Conservation (phyloP, 2,888 invertebrate species). For the Petrolisthes manimaculis region DNA sequence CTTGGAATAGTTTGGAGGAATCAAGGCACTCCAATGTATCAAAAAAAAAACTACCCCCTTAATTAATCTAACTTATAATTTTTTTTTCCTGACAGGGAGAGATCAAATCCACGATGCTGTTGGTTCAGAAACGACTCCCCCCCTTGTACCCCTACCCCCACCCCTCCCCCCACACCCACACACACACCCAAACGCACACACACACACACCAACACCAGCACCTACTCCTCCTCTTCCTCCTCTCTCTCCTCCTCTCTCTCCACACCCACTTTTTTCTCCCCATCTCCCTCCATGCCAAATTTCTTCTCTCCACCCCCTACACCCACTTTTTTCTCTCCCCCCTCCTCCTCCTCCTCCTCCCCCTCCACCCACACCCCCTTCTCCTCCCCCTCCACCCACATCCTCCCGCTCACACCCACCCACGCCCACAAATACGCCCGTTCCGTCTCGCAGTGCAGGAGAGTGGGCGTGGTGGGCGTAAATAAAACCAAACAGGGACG, state of each 20-base stretch:
- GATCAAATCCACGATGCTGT: constrained; percentile 28
- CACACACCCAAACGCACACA: constrained; percentile 13
- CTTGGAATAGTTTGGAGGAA: too few relatives aligned
- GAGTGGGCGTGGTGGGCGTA: neutral
- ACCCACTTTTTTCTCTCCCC: constrained; percentile 22
- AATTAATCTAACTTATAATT: neutral
- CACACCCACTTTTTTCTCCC: neutral
- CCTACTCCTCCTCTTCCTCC: constrained; percentile 26
- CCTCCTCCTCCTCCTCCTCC: constrained; percentile 18
- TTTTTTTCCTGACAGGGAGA: constrained; percentile 22
- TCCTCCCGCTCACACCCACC: constrained; percentile 26
- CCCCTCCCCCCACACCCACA: constrained; percentile 41
- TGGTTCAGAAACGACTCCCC: constrained; percentile 10
- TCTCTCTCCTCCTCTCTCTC: constrained; percentile 20
- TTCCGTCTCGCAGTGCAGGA: constrained; percentile 26
- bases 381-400: constrained; percentile 11
- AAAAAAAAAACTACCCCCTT: neutral
- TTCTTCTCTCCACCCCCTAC: neutral
- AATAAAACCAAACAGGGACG: too few relatives aligned
- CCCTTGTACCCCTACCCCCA: constrained; percentile 27
- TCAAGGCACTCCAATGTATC: neutral
- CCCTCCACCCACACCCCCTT: constrained; percentile 10
- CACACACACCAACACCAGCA: too few relatives aligned
- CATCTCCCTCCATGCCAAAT: constrained; percentile 3
- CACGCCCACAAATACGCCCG: neutral